These are phyloP conservation scores for Antechinus flavipes DNA, from an alignment of 2,113 vertebrate genomes.

Conservation along the genomic window DNA sequence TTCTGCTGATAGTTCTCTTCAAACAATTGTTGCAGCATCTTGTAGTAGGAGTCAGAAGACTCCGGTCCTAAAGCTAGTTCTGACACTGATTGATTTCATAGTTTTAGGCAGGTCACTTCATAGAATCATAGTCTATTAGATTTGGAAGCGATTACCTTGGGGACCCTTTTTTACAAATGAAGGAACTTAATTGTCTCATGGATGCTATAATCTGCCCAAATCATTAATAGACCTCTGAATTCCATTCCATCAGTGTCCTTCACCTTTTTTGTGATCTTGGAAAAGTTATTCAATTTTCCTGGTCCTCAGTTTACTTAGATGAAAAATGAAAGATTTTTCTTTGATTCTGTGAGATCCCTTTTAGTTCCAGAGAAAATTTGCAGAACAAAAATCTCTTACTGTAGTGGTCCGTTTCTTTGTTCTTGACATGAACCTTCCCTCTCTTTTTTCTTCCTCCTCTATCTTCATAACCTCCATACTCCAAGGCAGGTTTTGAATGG, in stretches of 20 bases:
- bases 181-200: not conserved
- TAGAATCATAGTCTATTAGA: not conserved
- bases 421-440: not conserved
- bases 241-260: not conserved
- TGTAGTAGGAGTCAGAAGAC: not conserved
- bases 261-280: not conserved
- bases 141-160: not conserved
- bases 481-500: not conserved
- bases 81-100: not conserved
- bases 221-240: not conserved
- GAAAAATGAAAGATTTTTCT: not conserved
- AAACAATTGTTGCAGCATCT: not conserved
- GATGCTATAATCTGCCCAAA: not conserved
- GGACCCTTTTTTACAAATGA: not conserved
- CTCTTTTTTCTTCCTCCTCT: not conserved
- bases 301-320: not conserved
- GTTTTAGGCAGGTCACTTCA: not conserved
- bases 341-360: not conserved
- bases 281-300: not conserved
- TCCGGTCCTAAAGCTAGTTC: not conserved
- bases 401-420: not conserved
- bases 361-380: not conserved
- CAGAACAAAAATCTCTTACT: not conserved
- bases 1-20: not conserved
- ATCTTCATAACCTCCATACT: not conserved